Base-by-base conservation (phyloP, 1,140 invertebrate species). In the Drosophila parabipectinata region DNA sequence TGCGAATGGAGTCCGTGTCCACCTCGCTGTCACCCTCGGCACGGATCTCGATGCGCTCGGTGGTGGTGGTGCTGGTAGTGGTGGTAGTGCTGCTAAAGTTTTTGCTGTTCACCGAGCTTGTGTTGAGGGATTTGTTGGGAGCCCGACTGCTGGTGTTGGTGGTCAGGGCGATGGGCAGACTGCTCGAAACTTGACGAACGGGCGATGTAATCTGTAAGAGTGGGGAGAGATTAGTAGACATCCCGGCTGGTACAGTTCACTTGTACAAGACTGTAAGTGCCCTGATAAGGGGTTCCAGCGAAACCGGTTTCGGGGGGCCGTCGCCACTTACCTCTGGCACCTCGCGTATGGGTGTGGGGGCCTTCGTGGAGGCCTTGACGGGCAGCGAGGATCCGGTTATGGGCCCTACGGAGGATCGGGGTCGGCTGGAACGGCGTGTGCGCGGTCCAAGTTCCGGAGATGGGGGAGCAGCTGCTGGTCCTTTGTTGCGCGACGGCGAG, bases 131-230 rank as follows among this genome's bases (percentile, higher is more conserved):
- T 51, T 74, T 72, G n/a, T 62, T 71, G 0, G 88, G 88, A 0
- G 88, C 82, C 5, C 74, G 30, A n/a, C 79, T 71, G 39, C 88
- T 71, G 7, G 88, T 90, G 47, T 88, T 90, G 12, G 88, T 90
- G 52, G 88, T 90, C 50, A 90, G 18, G 0, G 88, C 88, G 14
- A 76, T 32, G 15, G 90, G 90, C 6, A 91, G 61, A 69, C 72
- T 85, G 75, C 74, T 81, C 14, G 53, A 60, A 8, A 62, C 41
- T 14, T 37, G 66, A 7, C 83, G 83, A n/a, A 48, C 63, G 2
- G 78, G 78, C 4, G 74, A 76, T 3, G 64, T 6, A 1, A 68
- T 24, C 88, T 90, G 34, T 30, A 0, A 37, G n/a, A 24, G 14
- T 7, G 0, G 32, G n/a, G 18, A 28, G n/a, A 9, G 1, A 32